A percentile compares a stretch with the other conserved stretches of the same genome.
Conservation (phyloP, 2,797 vertebrate species). For the Tenualosa thibaudeaui region DNA sequence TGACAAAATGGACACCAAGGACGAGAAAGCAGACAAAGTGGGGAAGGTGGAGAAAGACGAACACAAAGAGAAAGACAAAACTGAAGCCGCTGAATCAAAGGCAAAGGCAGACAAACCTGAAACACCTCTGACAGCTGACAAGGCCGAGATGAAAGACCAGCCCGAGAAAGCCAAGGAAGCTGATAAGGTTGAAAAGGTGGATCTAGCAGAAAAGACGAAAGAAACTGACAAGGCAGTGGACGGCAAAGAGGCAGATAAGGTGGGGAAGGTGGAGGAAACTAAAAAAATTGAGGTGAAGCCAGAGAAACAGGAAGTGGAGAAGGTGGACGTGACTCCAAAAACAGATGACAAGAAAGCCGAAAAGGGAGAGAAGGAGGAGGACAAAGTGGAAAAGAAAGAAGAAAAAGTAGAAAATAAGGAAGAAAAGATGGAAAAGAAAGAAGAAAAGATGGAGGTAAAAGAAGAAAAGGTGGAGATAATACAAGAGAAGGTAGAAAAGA, state of each 20-base stretch:
- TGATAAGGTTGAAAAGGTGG: conserved; percentile 34
- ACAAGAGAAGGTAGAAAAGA: conserved; percentile 28
- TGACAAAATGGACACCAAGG: not conserved
- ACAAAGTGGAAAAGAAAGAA: conserved; percentile 7
- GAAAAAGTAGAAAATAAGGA: conserved; percentile 31
- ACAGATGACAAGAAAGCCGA: conserved; percentile 22
- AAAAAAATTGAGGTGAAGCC: conserved; percentile 50
- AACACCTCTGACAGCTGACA: conserved; percentile 11
- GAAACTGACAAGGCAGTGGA: conserved; percentile 48
- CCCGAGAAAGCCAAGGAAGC: conserved; percentile 38
- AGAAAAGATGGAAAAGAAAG: not conserved
- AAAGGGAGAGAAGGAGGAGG: conserved; percentile 18
- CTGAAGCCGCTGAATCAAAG: not conserved
- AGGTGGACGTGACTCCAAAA: conserved; percentile 31
- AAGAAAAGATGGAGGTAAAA: conserved; percentile 34
- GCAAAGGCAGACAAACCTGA: conserved; percentile 44
- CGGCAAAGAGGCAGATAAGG: conserved; percentile 43
- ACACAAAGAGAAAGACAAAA: conserved; percentile 22
- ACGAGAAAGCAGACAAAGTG: conserved; percentile 35
- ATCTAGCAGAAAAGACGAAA: conserved; percentile 38
- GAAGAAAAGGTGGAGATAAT: conserved; percentile 26
- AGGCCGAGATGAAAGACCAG: conserved; percentile 10
- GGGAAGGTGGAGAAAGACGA: conserved; percentile 11
- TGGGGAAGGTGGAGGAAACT: conserved; percentile 42
- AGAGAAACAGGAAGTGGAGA: conserved; percentile 43